Evolutionary conservation across 2,888 invertebrate genomes (phyloP).

Genomic region (Amiota communis): DNA sequence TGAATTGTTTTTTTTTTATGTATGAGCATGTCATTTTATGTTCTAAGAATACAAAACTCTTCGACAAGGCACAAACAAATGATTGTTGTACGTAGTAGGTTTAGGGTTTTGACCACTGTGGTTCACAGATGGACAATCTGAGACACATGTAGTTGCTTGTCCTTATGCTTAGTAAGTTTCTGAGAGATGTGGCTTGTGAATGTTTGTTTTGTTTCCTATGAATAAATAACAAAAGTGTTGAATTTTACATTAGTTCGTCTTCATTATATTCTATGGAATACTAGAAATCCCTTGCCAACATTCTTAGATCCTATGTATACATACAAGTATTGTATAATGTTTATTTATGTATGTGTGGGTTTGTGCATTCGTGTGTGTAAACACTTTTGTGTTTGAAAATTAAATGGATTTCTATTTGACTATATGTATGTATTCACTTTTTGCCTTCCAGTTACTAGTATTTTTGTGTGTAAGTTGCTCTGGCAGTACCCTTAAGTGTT

Average conservation of each 20-base stretch:
- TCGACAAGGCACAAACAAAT: too few species aligned
- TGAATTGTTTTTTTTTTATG: too few species aligned
- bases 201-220: conserved; percentile 31
- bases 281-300: neutral
- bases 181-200: neutral
- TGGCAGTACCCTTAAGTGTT: conserved; percentile 31
- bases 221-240: conserved; percentile 41
- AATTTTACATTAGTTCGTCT: conserved; percentile 41
- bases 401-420: conserved; percentile 65
- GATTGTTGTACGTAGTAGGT: too few species aligned
- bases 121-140: neutral
- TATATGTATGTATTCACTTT: too few species aligned
- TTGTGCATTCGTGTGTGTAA: conserved; percentile 42
- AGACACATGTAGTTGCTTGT: neutral
- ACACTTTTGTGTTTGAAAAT: conserved; percentile 60
- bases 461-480: conserved; percentile 22
- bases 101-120: neutral
- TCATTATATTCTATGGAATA: neutral
- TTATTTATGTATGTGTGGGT: neutral
- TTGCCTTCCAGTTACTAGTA: too few species aligned
- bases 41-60: too few species aligned
- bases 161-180: neutral
- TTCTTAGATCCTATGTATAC: too few species aligned
- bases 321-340: neutral
- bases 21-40: too few species aligned